These are phyloP conservation scores for Digitonthophagus gazella DNA, from an alignment of 2,888 invertebrate genomes.

Conservation along the genomic window DNA sequence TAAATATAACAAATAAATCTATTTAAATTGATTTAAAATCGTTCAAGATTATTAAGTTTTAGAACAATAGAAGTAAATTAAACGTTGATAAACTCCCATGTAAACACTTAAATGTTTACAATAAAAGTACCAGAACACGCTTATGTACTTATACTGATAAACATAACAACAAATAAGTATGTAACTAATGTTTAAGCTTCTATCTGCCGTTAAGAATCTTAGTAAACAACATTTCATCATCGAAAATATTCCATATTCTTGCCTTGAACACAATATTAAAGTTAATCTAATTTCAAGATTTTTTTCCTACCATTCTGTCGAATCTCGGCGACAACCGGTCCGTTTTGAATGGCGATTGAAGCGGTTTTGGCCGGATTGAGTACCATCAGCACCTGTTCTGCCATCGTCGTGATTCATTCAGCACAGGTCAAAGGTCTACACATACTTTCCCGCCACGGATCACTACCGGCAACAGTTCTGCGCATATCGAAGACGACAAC, in stretches of 20 bases:
- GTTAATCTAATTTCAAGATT: not conserved
- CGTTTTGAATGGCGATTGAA: constrained; percentile 45
- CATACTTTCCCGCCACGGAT: constrained; percentile 25
- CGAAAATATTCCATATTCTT: not conserved
- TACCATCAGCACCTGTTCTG: constrained; percentile 44
- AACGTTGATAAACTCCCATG: not conserved
- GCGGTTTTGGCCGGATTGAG: constrained; percentile 42
- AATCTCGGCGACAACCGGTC: constrained; percentile 33
- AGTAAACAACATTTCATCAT: not conserved
- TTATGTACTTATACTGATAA: too few relatives aligned
- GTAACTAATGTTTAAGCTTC: too few relatives aligned
- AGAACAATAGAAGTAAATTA: not conserved
- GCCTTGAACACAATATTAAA: too few relatives aligned
- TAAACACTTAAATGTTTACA: not conserved
- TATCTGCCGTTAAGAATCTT: not conserved
- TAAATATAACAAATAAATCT: too few relatives aligned
- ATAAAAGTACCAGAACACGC: too few relatives aligned
- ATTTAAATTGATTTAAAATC: too few relatives aligned
- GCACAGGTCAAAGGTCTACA: constrained; percentile 39
- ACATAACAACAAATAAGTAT: too few relatives aligned
- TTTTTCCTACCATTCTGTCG: constrained; percentile 23
- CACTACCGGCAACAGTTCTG: constrained; percentile 19
- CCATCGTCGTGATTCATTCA: constrained; percentile 38
- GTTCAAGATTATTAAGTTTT: too few relatives aligned
- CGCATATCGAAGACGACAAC: constrained; percentile 21